phyloP scores from a whole-genome alignment of 1,140 invertebrate genomes.

The Vanessa atalanta region DNA sequence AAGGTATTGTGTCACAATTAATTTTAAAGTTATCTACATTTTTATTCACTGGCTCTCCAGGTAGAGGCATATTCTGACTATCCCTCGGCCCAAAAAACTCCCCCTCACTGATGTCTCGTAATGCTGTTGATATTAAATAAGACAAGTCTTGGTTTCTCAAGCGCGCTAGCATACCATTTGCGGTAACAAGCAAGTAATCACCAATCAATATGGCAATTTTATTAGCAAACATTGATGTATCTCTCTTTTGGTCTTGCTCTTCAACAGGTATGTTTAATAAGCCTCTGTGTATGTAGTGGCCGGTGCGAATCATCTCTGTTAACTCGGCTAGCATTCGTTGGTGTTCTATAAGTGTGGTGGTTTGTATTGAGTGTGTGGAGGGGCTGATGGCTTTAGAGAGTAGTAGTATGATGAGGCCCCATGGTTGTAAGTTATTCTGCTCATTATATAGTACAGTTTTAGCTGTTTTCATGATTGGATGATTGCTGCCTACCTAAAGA shows the following conservation, averaged over 20 bases:
- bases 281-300: conserved; percentile 94
- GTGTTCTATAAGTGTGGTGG: conserved; percentile 75
- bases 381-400: conserved; percentile 90
- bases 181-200: conserved; percentile 93
- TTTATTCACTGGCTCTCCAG: conserved; percentile 78
- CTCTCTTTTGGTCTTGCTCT: conserved; percentile 83
- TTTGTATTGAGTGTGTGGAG: conserved; percentile 43
- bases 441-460: conserved; percentile 92
- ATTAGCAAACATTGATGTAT: conserved; percentile 87
- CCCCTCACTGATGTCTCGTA: conserved; percentile 90
- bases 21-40: conserved; percentile 58
- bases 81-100: conserved; percentile 91
- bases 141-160: conserved; percentile 88
- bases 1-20: conserved; percentile 59
- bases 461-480: conserved; percentile 94
- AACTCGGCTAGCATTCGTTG: conserved; percentile 94
- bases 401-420: conserved; percentile 92
- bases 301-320: conserved; percentile 97
- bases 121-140: conserved; percentile 90
- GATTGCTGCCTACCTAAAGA: conserved; percentile 89
- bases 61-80: conserved; percentile 87
- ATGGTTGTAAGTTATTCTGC: conserved; percentile 91
- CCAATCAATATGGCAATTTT: conserved; percentile 95
- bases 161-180: conserved; percentile 88
- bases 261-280: conserved; percentile 86